Evolutionary conservation across 2,888 invertebrate genomes (phyloP), one percentile per base, ranked within the genome.

Genomic region (Lepidocyrtoides sp.): DNA sequence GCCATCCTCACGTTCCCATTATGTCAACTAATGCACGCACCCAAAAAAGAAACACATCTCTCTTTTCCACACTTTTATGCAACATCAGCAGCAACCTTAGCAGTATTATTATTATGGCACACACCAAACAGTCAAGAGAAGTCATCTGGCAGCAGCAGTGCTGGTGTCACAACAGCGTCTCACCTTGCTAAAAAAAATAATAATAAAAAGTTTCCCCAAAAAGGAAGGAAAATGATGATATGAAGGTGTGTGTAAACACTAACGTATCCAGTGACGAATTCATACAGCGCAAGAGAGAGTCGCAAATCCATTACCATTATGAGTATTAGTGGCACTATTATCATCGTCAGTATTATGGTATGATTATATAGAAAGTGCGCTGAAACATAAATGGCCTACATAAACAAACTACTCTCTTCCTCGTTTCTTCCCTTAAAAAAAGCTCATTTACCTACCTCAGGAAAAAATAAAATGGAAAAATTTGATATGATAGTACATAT

Each of bases 271-370:
- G 75, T 75, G 75, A 75, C 51, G 54, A 60, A 85, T 51, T 85
- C 75, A 86, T 86, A n/a, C 20, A 75, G 29, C 75, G 72, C 82
- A 2, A 29, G 79, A 82, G 79, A 82, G 89, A 83, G 57, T 36
- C 89, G 82, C 89, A 82, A 89, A 82, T 89, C 89, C 82, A 89
- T 89, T 89, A 82, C 41, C 81, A 88, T 51, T 36, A 83, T 72
- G 66, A 81, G 69, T 12, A 79, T 48, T 57, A 79, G 75, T 63
- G 44, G 7, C 57, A 44, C 60, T 51, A 87, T 77, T 77, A 79
- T 63, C 7, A 36, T 7, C 36, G 7, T 7, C 7, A 36, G 36
- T 36, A 36, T 7, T 36, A 66, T 48, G 29, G n/a, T 86, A 41
- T 36, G 36, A 23, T n/a, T 23, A 32, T 54, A 26, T 36, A 36